phyloP scores from a whole-genome alignment of 1,140 invertebrate genomes.

The Globodera rostochiensis region DNA sequence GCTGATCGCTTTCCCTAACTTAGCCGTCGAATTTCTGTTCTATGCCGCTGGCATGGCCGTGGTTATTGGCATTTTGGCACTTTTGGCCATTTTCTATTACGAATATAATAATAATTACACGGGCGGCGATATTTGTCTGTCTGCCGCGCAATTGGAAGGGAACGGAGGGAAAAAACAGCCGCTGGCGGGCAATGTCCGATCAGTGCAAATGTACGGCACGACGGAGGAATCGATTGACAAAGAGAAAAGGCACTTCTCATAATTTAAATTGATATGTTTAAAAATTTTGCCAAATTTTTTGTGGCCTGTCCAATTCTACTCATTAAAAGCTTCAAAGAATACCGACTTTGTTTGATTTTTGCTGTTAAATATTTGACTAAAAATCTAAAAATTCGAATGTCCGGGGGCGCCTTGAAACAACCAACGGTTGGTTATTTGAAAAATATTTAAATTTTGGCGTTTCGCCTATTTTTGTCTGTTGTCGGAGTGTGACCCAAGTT shows the following conservation, averaged over 20 bases:
- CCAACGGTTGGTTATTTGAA: no score
- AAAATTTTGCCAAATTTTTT: no score
- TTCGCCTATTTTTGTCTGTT: no score
- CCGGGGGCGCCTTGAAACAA: no score
- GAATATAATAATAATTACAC: conserved; percentile 40
- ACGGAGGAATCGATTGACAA: background rate
- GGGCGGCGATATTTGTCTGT: background rate
- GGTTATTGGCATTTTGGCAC: conserved; percentile 30
- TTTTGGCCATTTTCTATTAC: conserved; percentile 36
- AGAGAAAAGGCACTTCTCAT: background rate
- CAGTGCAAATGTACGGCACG: conserved; percentile 71
- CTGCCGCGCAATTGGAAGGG: conserved; percentile 38
- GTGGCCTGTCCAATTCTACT: no score
- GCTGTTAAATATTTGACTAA: no score
- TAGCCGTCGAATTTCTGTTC: conserved; percentile 65
- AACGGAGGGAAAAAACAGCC: background rate
- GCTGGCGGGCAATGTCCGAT: conserved; percentile 24
- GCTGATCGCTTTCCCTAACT: conserved; percentile 71
- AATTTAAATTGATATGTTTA: no score
- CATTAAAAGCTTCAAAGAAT: no score
- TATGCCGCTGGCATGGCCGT: conserved; percentile 41
- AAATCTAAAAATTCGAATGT: no score
- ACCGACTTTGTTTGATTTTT: no score
- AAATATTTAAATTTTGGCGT: background rate
- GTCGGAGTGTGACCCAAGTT: background rate